A percentile compares a stretch with the other conserved stretches of the same genome.
Evolutionary conservation across 2,888 invertebrate genomes (phyloP).

Genomic region (Agrochola lota): DNA sequence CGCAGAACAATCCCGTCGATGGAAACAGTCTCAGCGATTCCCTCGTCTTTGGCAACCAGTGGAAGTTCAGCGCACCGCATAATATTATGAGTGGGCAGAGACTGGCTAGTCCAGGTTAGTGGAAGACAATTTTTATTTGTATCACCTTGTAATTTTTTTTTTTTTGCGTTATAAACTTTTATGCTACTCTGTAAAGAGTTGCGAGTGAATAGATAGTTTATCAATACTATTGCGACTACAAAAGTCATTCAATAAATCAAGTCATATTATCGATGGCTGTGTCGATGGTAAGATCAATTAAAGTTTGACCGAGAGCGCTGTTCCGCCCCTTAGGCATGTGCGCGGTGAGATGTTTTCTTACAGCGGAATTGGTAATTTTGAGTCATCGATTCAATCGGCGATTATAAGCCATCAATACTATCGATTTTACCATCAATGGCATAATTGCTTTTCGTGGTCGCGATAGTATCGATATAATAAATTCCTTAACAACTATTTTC

Average conservation of each 20-base stretch:
- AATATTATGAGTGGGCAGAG: slow-evolving; percentile 74
- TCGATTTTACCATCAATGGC: background rate
- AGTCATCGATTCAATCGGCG: background rate
- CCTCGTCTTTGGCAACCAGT: slow-evolving; percentile 77
- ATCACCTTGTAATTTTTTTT: too few species aligned
- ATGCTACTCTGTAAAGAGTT: too few species aligned
- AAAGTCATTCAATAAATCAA: too few species aligned
- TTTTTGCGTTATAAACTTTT: too few species aligned
- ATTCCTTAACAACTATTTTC: too few species aligned
- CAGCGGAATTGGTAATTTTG: background rate
- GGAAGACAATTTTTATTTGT: background rate
- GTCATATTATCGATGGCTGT: too few species aligned
- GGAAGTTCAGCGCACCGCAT: slow-evolving; percentile 80
- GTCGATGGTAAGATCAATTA: too few species aligned
- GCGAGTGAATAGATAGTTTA: too few species aligned
- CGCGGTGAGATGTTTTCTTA: background rate
- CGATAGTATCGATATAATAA: background rate
- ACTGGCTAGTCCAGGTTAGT: slow-evolving; percentile 78
- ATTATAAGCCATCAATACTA: background rate
- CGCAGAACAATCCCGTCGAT: slow-evolving; percentile 86
- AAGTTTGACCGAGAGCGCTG: too few species aligned
- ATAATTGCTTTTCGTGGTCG: background rate
- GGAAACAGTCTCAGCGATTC: slow-evolving; percentile 79
- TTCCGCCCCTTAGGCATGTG: too few species aligned
- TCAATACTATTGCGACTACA: too few species aligned